Evolutionary conservation across 2,113 vertebrate genomes (phyloP), one percentile per base, ranked within the genome.

Genomic region (Clupea harengus): DNA sequence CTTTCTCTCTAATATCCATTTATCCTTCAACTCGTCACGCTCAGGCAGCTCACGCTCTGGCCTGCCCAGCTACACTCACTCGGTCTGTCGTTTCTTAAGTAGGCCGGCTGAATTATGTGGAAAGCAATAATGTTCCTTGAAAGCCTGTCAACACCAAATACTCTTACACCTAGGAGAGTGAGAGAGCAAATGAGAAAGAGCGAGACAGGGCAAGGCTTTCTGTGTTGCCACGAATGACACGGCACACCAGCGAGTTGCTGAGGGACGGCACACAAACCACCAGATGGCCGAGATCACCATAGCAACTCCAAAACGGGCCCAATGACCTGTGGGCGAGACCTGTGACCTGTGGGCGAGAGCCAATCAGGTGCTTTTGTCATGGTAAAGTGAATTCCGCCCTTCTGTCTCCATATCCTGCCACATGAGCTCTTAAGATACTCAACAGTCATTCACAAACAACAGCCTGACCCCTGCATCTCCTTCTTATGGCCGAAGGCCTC

Each of bases 251-350:
- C 4, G 4, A 32, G 10, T 17, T 75, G 28, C 72, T 13, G 10
- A 75, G 32, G 32, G 32, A 10, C 11, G 13, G 72, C 32, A 39
- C 72, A 75, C 72, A 75, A 32, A 75, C 72, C 28, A 39, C 67
- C 67, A 32, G 67, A 75, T 32, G 25, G 67, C 64, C n/a, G 25
- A 25, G 28, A 72, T 72, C 25, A 39, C 72, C 67, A 39, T 32
- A 28, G 67, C 67, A 75, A 75, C 67, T 7, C 25, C 52, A 17
- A 17, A 54, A n/a, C 60, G 10, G 60, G 60, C 22, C 67, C 28
- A 75, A 75, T 75, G 67, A 75, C 67, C 67, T 75, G n/a, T 64
- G 57, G 57, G 57, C 57, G 57, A 22, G 57, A 64, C 57, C n/a
- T n/a, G n/a, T 75, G 67, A 75, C 67, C 67, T 75, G n/a, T 64